Conservation (phyloP, 2,113 vertebrate species). For the Stercorarius parasiticus region DNA sequence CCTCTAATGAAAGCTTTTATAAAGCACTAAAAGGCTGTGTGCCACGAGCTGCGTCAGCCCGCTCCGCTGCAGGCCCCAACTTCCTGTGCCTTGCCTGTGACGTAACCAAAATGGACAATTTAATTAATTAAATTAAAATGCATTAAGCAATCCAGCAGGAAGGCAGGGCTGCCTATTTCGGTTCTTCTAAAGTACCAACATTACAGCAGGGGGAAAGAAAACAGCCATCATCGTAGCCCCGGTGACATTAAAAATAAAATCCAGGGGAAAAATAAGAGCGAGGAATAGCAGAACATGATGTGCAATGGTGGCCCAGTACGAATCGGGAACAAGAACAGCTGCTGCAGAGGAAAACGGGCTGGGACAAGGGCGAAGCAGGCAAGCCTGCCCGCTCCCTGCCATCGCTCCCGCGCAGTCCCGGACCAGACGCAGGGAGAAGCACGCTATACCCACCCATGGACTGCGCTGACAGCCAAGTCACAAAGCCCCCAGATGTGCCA, state of each 20-base stretch:
- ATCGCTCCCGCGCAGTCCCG: rapidly evolving
- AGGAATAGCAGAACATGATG: background rate
- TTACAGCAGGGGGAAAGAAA: slow-evolving; percentile 35
- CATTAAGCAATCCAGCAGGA: slow-evolving; percentile 41
- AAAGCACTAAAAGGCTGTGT: slow-evolving; percentile 17
- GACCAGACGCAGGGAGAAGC: rapidly evolving
- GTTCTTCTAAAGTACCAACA: slow-evolving; percentile 45
- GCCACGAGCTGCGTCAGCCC: background rate
- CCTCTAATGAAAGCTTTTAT: slow-evolving; percentile 15
- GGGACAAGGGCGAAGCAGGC: background rate
- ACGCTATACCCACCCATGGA: rapidly evolving
- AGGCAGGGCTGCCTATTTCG: background rate
- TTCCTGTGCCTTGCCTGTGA: slow-evolving; percentile 9
- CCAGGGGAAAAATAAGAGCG: background rate
- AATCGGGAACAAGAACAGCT: background rate
- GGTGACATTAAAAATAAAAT: background rate
- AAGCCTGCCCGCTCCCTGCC: background rate
- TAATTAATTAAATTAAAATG: slow-evolving; percentile 53
- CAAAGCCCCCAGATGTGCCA: background rate
- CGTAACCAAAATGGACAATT: slow-evolving; percentile 18
- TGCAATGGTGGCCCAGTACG: background rate
- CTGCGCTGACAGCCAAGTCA: background rate
- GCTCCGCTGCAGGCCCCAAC: background rate
- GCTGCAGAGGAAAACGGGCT: background rate
- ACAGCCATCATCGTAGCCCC: background rate